Evolutionary conservation across 2,113 vertebrate species (phyloP), one percentile per base, ranked within the genome.

Genomic region (Cyanistes caeruleus): DNA sequence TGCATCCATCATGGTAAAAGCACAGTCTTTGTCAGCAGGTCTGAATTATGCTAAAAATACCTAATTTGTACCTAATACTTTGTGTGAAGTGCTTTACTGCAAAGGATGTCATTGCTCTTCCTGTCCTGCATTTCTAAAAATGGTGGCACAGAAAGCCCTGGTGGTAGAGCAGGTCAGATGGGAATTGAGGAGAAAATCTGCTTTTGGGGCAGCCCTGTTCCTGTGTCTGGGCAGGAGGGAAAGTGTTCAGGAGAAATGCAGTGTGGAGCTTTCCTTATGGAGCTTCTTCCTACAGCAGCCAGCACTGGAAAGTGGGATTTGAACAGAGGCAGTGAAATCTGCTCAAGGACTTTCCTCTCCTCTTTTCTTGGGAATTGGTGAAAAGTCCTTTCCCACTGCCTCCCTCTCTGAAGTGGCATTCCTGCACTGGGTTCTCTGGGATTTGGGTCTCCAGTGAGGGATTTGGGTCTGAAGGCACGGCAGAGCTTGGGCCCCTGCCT

Each of bases 11-110:
- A 76, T 53, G 69, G 88, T 82, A 17, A 64, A 79, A 56, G 76
- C 22, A 87, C 68, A 69, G 76, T 59, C 84, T 87, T 84, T 96
- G 90, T 96, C 95, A 95, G 88, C 76, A 78, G 73, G 41, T 72
- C 88, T 93, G 82, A 86, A 51, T 94, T 76, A 73, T 23, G 65
- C 70, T 41, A 62, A 75, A 67, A 94, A 91, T 87, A 68, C 28
- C 52, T 30, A 39, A 68, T 78, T 75, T 25, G 2, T 91, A 20
- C 18, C 19, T n/a, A 44, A 30, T 48, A 37, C 44, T 87, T 75
- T 33, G 78, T 41, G n/a, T 33, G 63, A 49, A 52, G 51, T n/a
- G 44, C 56, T 89, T 78, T 44, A 13, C 33, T 60, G 81, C 20
- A 33, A 41, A 75, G 44, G 73, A 22, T 92, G 68, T 44, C 24